Evolutionary conservation across 2,113 vertebrate genomes (phyloP), one percentile per base, ranked within the genome.

Genomic region (Ancistrus triradiatus): DNA sequence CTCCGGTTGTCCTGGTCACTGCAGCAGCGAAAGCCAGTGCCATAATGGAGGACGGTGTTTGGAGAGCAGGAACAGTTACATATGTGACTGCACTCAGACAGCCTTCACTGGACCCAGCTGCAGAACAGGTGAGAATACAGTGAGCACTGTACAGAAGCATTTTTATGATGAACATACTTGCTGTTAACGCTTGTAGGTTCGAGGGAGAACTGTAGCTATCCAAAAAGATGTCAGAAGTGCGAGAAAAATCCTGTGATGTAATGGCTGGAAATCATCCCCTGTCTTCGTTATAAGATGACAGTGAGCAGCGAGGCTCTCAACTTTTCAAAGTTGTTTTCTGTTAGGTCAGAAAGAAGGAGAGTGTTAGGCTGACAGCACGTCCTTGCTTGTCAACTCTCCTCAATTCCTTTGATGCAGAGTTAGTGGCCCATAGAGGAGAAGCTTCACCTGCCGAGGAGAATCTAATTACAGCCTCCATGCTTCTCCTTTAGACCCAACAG

Each of bases 51-150:
- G 91, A 25, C 88, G 84, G 69, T 93, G 91, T 59, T 85, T 93
- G 52, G 92, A 94, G 75, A 91, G 89, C 58, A 84, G 78, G 40
- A 93, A 80, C 2, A 88, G 91, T n/a, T 92, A 91, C 63, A 79
- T 76, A 2, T 94, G 92, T 7, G 91, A 93, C 31, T 94, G 92
- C 28, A 89, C 89, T 27, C 86, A 60, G 24, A 91, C 91, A 0
- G 88, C 92, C 3, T 92, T 87, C 15, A 88, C 89, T 51, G 92
- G 92, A 4, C 87, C 92, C 1, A 89, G 86, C 66, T 94, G 92
- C 74, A 90, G 74, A 68, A 83, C 87, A 80, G 92, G 92, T 94
- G 81, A 64, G 67, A 10, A 14, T 14, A 9, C 38, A 42, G 4
- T 42, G n/a, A n/a, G 13, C 14, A n/a, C 38, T n/a, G 38, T 5